Conservation (phyloP, 2,797 vertebrate genomes). For the Mus spretus region DNA sequence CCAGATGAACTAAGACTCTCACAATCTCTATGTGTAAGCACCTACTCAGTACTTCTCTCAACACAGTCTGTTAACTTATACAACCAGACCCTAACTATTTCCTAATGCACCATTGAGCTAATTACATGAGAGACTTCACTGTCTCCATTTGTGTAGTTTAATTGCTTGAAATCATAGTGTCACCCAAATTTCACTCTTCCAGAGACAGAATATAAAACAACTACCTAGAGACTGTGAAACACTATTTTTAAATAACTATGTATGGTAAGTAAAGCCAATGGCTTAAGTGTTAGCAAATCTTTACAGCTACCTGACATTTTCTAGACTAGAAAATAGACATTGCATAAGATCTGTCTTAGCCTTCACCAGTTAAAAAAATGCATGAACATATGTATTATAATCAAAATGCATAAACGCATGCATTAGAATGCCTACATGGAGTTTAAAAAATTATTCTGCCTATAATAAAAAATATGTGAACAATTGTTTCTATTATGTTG, state of each 20-base stretch:
- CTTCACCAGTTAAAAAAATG: conserved; percentile 10
- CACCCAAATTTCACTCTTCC: conserved; percentile 52
- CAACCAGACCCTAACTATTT: conserved; percentile 39
- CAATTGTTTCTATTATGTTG: conserved; percentile 26
- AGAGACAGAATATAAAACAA: conserved; percentile 63
- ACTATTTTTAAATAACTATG: conserved; percentile 16
- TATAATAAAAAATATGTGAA: conserved; percentile 35
- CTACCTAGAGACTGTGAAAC: background rate
- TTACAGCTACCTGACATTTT: conserved; percentile 12
- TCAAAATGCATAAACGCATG: background rate
- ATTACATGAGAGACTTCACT: background rate
- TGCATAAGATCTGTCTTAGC: background rate
- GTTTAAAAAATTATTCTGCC: background rate
- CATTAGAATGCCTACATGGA: conserved; percentile 47
- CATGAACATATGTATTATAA: background rate
- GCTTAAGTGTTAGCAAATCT: conserved; percentile 47
- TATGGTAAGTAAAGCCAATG: conserved; percentile 40
- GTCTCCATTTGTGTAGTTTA: background rate
- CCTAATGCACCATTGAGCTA: conserved; percentile 17
- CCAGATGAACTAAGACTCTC: background rate
- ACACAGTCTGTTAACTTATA: background rate
- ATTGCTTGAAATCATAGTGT: background rate
- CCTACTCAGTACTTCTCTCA: background rate
- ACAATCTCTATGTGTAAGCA: background rate
- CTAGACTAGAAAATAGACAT: conserved; percentile 12